Percentiles rank a stretch among this genome's conserved stretches.
Conservation (phyloP, 2,113 vertebrate species). For the Geococcyx californianus region DNA sequence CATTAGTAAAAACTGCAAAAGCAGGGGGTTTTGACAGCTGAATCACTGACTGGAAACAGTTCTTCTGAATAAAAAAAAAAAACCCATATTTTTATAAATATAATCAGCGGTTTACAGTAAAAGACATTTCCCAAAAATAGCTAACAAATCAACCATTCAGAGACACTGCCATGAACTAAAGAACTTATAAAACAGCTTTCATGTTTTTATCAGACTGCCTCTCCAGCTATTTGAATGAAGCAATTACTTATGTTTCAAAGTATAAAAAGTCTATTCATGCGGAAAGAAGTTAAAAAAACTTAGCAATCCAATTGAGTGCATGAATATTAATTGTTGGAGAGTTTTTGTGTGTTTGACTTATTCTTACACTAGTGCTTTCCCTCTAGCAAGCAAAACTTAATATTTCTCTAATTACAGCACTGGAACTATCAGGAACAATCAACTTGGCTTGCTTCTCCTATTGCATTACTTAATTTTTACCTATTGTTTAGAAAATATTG, state of each 20-base stretch:
- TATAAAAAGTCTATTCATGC: background rate
- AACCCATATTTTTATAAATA: background rate
- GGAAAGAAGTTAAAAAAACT: background rate
- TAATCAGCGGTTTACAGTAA: conserved; percentile 11
- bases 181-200: background rate
- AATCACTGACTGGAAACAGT: conserved; percentile 21
- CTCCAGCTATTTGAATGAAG: conserved; percentile 2
- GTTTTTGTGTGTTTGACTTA: background rate
- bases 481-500: background rate
- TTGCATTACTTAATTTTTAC: background rate
- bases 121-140: conserved; percentile 11
- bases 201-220: background rate
- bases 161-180: background rate
- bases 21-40: background rate
- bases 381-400: background rate
- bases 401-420: background rate
- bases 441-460: background rate
- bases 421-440: background rate
- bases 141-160: background rate
- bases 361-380: background rate
- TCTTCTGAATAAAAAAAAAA: background rate
- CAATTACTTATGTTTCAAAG: background rate
- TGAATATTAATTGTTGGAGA: background rate
- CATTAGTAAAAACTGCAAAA: conserved; percentile 2
- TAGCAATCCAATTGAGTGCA: background rate